These are phyloP conservation scores for Pluvianellus socialis DNA, from an alignment of 2,113 vertebrate species.

Conservation along the genomic window DNA sequence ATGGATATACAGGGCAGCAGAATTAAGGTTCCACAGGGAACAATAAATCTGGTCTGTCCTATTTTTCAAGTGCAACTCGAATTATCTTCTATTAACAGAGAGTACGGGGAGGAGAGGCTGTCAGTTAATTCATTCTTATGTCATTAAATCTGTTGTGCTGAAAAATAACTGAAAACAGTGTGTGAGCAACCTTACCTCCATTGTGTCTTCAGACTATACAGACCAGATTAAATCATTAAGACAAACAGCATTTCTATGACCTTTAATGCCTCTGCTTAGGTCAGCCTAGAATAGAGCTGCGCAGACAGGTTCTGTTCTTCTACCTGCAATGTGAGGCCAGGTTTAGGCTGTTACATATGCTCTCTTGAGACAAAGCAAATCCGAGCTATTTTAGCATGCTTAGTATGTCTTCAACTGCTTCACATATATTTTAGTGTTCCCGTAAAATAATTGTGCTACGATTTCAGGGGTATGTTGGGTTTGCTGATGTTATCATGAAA, in stretches of 20 bases:
- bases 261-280: neutral
- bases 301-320: neutral
- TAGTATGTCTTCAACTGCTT: neutral
- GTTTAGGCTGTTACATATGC: neutral
- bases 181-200: neutral
- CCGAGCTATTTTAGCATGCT: neutral
- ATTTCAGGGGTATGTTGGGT: neutral
- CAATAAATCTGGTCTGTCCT: neutral
- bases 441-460: neutral
- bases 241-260: neutral
- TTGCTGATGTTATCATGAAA: neutral
- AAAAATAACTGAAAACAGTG: neutral
- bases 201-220: neutral
- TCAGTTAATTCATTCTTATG: neutral
- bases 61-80: slow-evolving; percentile 9
- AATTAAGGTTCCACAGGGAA: slow-evolving; percentile 2
- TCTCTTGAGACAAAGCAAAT: neutral
- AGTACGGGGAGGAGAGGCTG: neutral
- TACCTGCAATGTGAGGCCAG: neutral
- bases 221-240: neutral
- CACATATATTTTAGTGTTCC: neutral
- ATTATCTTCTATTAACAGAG: slow-evolving; percentile 22
- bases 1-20: neutral
- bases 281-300: neutral
- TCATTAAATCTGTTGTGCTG: neutral